These are phyloP conservation scores for Chaenogobius annularis DNA, from an alignment of 2,113 vertebrate genomes.

Conservation along the genomic window DNA sequence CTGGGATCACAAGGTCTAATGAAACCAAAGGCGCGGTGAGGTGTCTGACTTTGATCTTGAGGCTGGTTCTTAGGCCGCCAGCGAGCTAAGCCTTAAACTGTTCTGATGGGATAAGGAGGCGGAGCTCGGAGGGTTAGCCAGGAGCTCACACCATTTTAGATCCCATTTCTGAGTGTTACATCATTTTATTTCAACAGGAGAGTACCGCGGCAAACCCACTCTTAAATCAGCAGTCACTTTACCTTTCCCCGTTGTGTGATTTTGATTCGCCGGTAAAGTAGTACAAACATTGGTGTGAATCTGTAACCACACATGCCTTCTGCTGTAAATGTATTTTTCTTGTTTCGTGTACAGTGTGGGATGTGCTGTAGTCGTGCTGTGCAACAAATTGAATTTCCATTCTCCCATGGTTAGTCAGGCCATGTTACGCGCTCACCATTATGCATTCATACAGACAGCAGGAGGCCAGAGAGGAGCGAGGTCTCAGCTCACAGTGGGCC, in stretches of 20 bases:
- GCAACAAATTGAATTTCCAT: slow-evolving; percentile 50
- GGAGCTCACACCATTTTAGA: slow-evolving; percentile 39
- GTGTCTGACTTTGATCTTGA: slow-evolving; percentile 59
- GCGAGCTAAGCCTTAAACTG: slow-evolving; percentile 36
- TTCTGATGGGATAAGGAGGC: slow-evolving; percentile 21
- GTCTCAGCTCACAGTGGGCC: slow-evolving; percentile 22
- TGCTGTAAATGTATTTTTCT: slow-evolving; percentile 4
- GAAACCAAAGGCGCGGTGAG: slow-evolving; percentile 42
- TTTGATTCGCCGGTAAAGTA: slow-evolving; percentile 36
- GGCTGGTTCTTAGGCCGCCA: slow-evolving; percentile 38
- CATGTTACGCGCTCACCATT: slow-evolving; percentile 43
- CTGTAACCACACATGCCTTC: slow-evolving; percentile 1
- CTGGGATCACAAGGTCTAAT: slow-evolving; percentile 53
- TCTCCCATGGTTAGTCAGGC: slow-evolving; percentile 46
- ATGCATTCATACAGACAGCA: slow-evolving; percentile 39
- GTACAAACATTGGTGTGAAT: slow-evolving; percentile 2
- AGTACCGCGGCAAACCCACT: slow-evolving; percentile 37
- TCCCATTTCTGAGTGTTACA: slow-evolving; percentile 67
- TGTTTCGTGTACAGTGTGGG: slow-evolving; percentile 33
- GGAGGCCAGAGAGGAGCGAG: slow-evolving; percentile 35
- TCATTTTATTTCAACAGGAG: slow-evolving; percentile 52
- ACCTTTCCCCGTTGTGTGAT: slow-evolving; percentile 2
- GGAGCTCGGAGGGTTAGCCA: slow-evolving; percentile 16
- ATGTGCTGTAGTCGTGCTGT: slow-evolving; percentile 36
- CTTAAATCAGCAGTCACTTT: slow-evolving; percentile 39